Percentiles rank a stretch among this genome's conserved stretches.
Evolutionary conservation across 2,888 invertebrate genomes (phyloP).

Genomic region (Melinaea menophilus): DNA sequence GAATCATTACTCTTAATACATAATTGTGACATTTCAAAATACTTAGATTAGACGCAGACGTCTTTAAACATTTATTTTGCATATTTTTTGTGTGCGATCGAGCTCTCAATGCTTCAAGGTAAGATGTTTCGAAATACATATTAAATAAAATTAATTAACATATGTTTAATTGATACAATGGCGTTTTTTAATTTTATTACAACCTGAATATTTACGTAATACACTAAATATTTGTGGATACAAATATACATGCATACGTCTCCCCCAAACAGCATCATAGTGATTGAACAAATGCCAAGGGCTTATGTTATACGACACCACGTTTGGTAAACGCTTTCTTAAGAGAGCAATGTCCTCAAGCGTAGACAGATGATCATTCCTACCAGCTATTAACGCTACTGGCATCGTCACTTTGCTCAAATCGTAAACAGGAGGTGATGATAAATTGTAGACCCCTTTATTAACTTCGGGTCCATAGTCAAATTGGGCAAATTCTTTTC

Average conservation of each 20-base stretch:
- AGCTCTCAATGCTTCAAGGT: too few species aligned
- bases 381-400: slow-evolving; percentile 39
- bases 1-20: too few species aligned
- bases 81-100: too few species aligned
- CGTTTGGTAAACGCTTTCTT: slow-evolving; percentile 39
- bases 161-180: not conserved
- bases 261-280: slow-evolving; percentile 35
- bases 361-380: slow-evolving; percentile 43
- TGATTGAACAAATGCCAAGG: slow-evolving; percentile 32
- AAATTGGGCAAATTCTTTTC: slow-evolving; percentile 39
- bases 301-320: slow-evolving; percentile 30
- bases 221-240: slow-evolving; percentile 28
- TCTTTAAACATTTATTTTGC: too few species aligned
- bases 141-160: too few species aligned
- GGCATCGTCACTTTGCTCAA: slow-evolving; percentile 43
- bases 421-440: slow-evolving; percentile 43
- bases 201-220: slow-evolving; percentile 3
- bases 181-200: not conserved
- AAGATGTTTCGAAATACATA: too few species aligned
- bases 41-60: too few species aligned
- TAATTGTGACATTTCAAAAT: too few species aligned
- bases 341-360: slow-evolving; percentile 40
- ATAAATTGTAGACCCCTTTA: slow-evolving; percentile 36
- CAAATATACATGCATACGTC: slow-evolving; percentile 29
- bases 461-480: slow-evolving; percentile 44